phyloP scores from a whole-genome alignment of 2,113 vertebrate species.

The Cygnus buccinator region DNA sequence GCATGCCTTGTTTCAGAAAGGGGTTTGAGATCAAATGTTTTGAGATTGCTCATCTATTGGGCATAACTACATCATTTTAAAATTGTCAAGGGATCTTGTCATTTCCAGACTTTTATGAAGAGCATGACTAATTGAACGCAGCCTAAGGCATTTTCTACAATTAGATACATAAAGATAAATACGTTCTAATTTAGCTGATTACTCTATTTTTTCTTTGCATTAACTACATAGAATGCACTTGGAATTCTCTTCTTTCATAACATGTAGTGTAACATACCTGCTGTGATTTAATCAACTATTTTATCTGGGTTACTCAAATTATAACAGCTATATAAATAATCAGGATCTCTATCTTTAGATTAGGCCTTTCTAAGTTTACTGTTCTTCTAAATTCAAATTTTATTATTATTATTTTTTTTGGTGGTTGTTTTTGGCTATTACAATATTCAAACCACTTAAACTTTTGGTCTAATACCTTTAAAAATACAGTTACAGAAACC shows the following conservation, averaged over 20 bases:
- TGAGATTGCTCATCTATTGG: slow-evolving; percentile 60
- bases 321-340: slow-evolving; percentile 51
- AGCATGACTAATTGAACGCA: slow-evolving; percentile 63
- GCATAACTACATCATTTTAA: slow-evolving; percentile 46
- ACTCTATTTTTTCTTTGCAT: slow-evolving; percentile 52
- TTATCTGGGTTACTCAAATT: slow-evolving; percentile 39
- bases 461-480: slow-evolving; percentile 5
- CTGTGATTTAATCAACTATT: slow-evolving; percentile 71
- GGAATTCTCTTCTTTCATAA: slow-evolving; percentile 61
- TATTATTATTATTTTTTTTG: neutral
- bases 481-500: slow-evolving; percentile 25
- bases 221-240: slow-evolving; percentile 52
- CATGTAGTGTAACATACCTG: slow-evolving; percentile 56
- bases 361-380: neutral
- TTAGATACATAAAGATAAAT: slow-evolving; percentile 59
- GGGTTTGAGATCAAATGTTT: slow-evolving; percentile 39
- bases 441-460: neutral
- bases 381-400: neutral
- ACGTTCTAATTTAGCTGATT: slow-evolving; percentile 59
- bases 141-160: slow-evolving; percentile 61
- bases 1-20: slow-evolving; percentile 52
- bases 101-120: slow-evolving; percentile 58
- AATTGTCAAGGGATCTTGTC: slow-evolving; percentile 63
- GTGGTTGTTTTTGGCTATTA: neutral
- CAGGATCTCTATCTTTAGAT: slow-evolving; percentile 51